phyloP scores from a whole-genome alignment of 2,888 invertebrate genomes.

The Leptopterna dolabrata region DNA sequence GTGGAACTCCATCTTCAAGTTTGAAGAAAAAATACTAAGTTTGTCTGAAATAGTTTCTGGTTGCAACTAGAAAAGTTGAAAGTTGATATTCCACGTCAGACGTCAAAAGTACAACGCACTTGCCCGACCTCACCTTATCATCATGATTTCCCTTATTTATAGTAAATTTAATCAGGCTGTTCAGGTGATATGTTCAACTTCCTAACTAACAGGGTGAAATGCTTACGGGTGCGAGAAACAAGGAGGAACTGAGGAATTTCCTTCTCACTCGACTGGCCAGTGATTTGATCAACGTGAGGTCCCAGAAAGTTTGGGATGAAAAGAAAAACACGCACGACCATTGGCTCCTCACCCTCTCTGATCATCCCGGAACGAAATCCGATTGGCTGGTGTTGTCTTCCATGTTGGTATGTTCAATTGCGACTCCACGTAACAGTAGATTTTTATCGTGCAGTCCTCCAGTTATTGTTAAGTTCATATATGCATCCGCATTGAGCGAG shows the following conservation, averaged over 20 bases:
- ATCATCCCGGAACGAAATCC: conserved; percentile 63
- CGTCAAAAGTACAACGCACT: no score
- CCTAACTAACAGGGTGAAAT: conserved; percentile 59
- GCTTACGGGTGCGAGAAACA: conserved; percentile 48
- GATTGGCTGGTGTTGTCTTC: conserved; percentile 72
- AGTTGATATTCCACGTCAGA: no score
- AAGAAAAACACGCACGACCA: conserved; percentile 65
- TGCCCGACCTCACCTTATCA: no score
- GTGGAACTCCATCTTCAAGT: no score
- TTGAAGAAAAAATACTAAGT: no score
- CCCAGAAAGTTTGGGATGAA: conserved; percentile 67
- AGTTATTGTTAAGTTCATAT: no score
- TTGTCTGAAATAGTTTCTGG: no score
- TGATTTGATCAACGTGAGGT: conserved; percentile 67
- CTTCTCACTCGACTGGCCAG: conserved; percentile 72
- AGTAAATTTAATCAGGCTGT: no score
- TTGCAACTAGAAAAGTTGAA: no score
- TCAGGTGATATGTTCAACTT: conserved; percentile 19
- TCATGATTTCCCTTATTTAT: no score
- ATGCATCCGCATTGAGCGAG: no score
- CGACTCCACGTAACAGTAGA: not conserved
- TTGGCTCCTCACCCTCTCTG: conserved; percentile 71
- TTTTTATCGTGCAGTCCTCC: no score
- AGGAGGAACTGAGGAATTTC: conserved; percentile 73
- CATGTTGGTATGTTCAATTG: conserved; percentile 70